Evolutionary conservation across 2,797 vertebrate species (phyloP), one percentile per base, ranked within the genome.

Genomic region (Rhinophrynus dorsalis): DNA sequence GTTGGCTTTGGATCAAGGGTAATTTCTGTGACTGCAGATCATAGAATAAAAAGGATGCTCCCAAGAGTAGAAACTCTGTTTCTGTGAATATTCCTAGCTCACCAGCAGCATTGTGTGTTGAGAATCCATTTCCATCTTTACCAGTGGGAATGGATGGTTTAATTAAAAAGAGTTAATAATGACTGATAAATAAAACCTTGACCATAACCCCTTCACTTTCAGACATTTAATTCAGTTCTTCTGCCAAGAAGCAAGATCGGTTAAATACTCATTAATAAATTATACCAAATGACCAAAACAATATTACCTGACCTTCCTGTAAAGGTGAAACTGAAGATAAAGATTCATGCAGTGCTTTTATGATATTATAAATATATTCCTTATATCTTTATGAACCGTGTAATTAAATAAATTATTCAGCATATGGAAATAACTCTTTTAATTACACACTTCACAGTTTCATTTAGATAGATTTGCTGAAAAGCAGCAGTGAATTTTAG

Each of bases 101-200:
- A 38, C 63, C 52, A 18, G 62, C 63, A 24, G 0, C 65, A 37
- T 58, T 67, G 45, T 70, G 75, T 66, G 79, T 76, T 45, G 18
- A 68, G 79, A 72, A 77, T 77, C 75, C 61, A 72, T 76, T 74
- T 79, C 12, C 68, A 1, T 1, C 50, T 75, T 73, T 65, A 67
- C 13, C 60, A 45, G 70, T 65, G 74, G 77, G 56, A 50, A 57
- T 27, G 17, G 18, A 70, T 29, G 64, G 74, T 80, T 83, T 83
- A 83, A 86, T 89, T 86, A 80, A 77, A 79, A 48, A 66, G 67
- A 78, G 66, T 35, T 81, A 70, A 74, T 75, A 74, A 50, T 59
- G 26, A 0, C 1, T 74, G 67, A 68, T 78, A 64, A 77, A 80
- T 80, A 75, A 79, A 80, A 76, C 42, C 71, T 74, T 75, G 75